Percentiles rank a stretch among this genome's conserved stretches.
Evolutionary conservation across 1,140 invertebrate species (phyloP).

Genomic region (Tigriopus japonicus): DNA sequence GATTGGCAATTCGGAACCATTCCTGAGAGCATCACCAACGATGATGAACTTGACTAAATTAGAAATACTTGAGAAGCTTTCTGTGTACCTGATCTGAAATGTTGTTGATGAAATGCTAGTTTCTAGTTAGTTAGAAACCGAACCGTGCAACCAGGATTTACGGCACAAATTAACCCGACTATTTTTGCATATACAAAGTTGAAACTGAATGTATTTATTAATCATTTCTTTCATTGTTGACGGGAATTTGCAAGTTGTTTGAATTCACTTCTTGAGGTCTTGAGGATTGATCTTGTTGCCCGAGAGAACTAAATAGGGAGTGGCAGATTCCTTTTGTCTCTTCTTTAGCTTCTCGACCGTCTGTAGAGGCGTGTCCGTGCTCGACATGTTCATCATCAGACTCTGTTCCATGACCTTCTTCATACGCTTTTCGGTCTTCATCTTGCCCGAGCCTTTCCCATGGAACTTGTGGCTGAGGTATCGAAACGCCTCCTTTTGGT

Average conservation of each 20-base stretch:
- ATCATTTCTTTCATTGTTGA: no score
- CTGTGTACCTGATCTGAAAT: no score
- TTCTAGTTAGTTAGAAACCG: no score
- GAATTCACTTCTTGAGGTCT: slow-evolving; percentile 16
- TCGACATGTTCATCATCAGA: slow-evolving; percentile 96
- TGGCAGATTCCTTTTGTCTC: slow-evolving; percentile 89
- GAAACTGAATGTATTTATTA: no score
- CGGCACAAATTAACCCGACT: no score
- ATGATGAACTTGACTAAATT: slow-evolving; percentile 11
- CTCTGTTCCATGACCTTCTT: slow-evolving; percentile 54
- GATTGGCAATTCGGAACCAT: slow-evolving; percentile 4
- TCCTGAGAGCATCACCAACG: not conserved
- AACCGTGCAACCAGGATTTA: no score
- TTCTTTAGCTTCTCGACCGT: slow-evolving; percentile 83
- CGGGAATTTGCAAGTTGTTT: not conserved
- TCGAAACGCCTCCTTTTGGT: slow-evolving; percentile 86
- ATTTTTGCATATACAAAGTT: no score
- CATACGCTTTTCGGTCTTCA: slow-evolving; percentile 90
- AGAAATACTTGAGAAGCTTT: no score
- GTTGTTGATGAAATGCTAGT: no score
- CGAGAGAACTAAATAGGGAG: slow-evolving; percentile 80
- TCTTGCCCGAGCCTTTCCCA: slow-evolving; percentile 96
- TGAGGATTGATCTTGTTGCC: slow-evolving; percentile 42
- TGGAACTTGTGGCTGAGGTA: slow-evolving; percentile 90
- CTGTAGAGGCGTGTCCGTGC: slow-evolving; percentile 86